Evolutionary conservation across 2,888 invertebrate species (phyloP).

Genomic region (Incurvaria masculella): DNA sequence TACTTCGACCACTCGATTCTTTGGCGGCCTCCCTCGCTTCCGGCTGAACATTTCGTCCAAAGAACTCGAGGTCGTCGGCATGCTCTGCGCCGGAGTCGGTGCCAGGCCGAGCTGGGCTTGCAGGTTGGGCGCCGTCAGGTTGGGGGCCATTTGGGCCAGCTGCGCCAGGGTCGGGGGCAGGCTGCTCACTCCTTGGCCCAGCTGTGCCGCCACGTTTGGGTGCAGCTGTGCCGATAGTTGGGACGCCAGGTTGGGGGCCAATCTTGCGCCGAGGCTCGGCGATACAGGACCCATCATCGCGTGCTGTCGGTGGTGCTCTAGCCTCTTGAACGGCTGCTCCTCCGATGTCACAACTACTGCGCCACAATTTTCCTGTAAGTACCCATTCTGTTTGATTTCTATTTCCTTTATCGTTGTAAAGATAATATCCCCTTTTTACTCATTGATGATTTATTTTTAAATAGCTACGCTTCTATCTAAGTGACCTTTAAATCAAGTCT

Average conservation of each 20-base stretch:
- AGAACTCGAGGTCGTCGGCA: slow-evolving; percentile 59
- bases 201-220: slow-evolving; percentile 48
- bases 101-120: slow-evolving; percentile 45
- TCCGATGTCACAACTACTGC: slow-evolving; percentile 70
- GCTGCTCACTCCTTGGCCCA: slow-evolving; percentile 42
- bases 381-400: not conserved
- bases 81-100: slow-evolving; percentile 23
- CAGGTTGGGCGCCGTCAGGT: slow-evolving; percentile 38
- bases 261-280: slow-evolving; percentile 53
- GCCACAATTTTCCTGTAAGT: slow-evolving; percentile 69
- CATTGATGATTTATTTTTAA: too few relatives aligned
- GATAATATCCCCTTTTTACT: too few relatives aligned
- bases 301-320: slow-evolving; percentile 87
- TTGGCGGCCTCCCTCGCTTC: slow-evolving; percentile 94
- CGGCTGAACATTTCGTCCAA: slow-evolving; percentile 91
- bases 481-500: not conserved
- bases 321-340: slow-evolving; percentile 74
- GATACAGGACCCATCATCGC: slow-evolving; percentile 66
- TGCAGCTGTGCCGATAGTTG: slow-evolving; percentile 47
- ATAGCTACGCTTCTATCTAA: not conserved
- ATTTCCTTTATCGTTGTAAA: too few relatives aligned
- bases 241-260: slow-evolving; percentile 54
- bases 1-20: slow-evolving; percentile 90
- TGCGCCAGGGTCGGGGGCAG: slow-evolving; percentile 48
- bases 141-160: slow-evolving; percentile 48